A percentile compares a stretch with the other conserved stretches of the same genome.
phyloP scores from a whole-genome alignment of 2,888 invertebrate genomes.

The Diploptera punctata region DNA sequence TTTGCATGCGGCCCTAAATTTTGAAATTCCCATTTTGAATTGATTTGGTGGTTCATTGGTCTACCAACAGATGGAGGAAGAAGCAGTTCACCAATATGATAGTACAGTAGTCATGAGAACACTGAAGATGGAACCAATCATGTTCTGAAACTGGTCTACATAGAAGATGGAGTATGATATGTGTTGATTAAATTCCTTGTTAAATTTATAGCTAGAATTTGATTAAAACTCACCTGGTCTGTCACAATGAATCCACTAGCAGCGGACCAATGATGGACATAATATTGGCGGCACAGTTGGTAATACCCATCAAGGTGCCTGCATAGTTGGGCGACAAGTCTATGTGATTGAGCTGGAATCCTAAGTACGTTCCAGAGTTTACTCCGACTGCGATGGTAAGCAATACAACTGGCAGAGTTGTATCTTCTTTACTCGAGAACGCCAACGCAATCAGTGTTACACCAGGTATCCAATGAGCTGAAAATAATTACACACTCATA shows the following conservation, averaged over 20 bases:
- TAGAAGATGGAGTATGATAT: too few relatives aligned
- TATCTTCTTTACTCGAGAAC: constrained; percentile 59
- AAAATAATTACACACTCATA: too few relatives aligned
- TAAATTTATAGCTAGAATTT: too few relatives aligned
- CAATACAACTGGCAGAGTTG: constrained; percentile 66
- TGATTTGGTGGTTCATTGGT: too few relatives aligned
- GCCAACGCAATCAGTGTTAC: constrained; percentile 68
- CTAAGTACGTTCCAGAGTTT: constrained; percentile 77
- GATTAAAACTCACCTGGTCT: neutral
- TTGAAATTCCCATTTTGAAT: too few relatives aligned
- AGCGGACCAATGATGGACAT: constrained; percentile 82
- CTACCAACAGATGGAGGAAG: too few relatives aligned
- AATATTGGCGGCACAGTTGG: constrained; percentile 79
- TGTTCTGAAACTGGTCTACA: too few relatives aligned
- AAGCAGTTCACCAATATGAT: too few relatives aligned
- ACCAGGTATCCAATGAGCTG: constrained; percentile 67
- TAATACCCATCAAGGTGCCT: constrained; percentile 85
- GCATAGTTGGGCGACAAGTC: constrained; percentile 86
- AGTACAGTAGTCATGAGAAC: too few relatives aligned
- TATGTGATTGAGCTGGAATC: constrained; percentile 80
- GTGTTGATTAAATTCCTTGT: too few relatives aligned
- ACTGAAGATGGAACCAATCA: too few relatives aligned
- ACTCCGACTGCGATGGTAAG: constrained; percentile 76
- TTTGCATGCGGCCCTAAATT: too few relatives aligned
- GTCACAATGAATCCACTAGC: constrained; percentile 71